phyloP scores from a whole-genome alignment of 2,797 vertebrate genomes.

The Emys orbicularis region DNA sequence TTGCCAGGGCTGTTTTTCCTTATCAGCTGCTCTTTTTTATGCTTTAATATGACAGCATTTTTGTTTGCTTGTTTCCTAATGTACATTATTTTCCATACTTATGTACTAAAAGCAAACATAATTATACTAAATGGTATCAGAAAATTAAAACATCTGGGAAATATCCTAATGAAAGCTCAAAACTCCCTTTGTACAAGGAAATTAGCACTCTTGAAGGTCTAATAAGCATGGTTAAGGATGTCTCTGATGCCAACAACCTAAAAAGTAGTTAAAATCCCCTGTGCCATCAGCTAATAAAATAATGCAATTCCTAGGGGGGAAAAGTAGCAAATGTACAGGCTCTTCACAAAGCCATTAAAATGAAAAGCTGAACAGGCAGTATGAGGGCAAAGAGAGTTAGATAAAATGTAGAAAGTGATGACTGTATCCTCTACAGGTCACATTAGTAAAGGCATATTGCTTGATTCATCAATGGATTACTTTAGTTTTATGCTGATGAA shows the following conservation, averaged over 20 bases:
- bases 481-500: neutral
- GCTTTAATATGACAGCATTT: conserved; percentile 33
- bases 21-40: conserved; percentile 46
- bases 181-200: conserved; percentile 56
- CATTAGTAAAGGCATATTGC: neutral
- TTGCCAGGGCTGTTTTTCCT: conserved; percentile 21
- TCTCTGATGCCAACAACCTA: conserved; percentile 47
- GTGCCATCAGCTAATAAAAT: conserved; percentile 32
- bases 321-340: neutral
- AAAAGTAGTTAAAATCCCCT: conserved; percentile 51
- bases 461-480: neutral
- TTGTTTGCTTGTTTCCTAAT: conserved; percentile 47
- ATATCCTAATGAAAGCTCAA: conserved; percentile 63
- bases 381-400: conserved; percentile 30
- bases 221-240: conserved; percentile 50
- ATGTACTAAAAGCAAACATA: conserved; percentile 57
- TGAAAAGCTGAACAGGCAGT: conserved; percentile 2
- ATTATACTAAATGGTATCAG: conserved; percentile 57
- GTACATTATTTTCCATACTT: conserved; percentile 57
- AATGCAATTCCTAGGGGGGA: neutral
- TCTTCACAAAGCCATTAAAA: conserved; percentile 45
- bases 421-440: conserved; percentile 38
- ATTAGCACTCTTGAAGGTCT: conserved; percentile 58
- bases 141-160: conserved; percentile 74
- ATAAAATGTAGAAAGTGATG: conserved; percentile 52